These are phyloP conservation scores for Indicator indicator DNA, from an alignment of 2,113 vertebrate species.

Conservation along the genomic window DNA sequence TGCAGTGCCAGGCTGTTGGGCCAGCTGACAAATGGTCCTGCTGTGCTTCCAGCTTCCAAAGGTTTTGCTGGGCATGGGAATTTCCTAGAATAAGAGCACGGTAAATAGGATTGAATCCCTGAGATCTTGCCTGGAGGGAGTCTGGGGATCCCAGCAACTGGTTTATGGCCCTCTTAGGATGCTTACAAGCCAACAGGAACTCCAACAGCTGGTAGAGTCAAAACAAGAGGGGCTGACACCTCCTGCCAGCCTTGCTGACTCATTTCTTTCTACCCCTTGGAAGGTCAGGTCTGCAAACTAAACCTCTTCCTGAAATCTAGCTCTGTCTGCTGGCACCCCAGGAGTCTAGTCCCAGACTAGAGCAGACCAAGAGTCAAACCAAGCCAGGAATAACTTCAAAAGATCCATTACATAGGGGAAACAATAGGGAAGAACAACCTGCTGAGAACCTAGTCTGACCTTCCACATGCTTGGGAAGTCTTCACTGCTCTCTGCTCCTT, in stretches of 20 bases:
- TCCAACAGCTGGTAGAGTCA: not conserved
- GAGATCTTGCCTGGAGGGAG: not conserved
- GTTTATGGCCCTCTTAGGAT: not conserved
- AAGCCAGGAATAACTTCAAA: not conserved
- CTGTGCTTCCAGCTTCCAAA: not conserved
- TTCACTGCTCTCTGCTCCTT: not conserved
- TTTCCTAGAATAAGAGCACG: not conserved
- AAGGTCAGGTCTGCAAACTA: constrained; percentile 1
- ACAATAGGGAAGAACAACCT: constrained; percentile 28
- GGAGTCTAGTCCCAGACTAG: constrained; percentile 47
- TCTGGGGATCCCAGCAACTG: constrained; percentile 5
- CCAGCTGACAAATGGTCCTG: not conserved
- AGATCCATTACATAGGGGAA: not conserved
- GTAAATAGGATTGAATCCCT: not conserved
- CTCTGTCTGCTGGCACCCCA: constrained; percentile 22
- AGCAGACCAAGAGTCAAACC: constrained; percentile 29
- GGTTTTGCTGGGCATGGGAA: not conserved
- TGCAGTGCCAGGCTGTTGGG: not conserved
- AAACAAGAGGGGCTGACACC: not conserved
- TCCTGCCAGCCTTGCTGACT: constrained; percentile 3
- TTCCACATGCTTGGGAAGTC: not conserved
- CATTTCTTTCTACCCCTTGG: not conserved
- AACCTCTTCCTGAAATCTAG: not conserved
- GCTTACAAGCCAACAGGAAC: not conserved
- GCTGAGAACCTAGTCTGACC: not conserved